These are phyloP conservation scores for Paracentrotus lividus DNA, from an alignment of 53 echinoderm and acorn worm species.

Conservation along the genomic window DNA sequence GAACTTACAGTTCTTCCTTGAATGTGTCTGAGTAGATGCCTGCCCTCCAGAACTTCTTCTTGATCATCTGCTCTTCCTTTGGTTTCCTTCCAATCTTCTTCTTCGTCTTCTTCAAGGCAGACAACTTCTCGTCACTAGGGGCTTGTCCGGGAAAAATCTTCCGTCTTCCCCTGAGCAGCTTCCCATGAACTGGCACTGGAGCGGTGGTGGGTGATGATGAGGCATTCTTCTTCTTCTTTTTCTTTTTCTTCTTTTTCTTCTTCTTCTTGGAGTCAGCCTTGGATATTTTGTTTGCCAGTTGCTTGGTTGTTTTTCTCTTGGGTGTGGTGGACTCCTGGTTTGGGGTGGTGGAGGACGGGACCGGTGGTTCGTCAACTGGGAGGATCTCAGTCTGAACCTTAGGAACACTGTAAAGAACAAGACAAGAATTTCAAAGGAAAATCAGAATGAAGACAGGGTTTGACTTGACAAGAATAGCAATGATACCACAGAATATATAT, in stretches of 20 bases:
- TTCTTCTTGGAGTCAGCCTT: conserved; percentile 32
- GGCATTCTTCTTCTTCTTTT: conserved; percentile 32
- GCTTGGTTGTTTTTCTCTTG: conserved; percentile 21
- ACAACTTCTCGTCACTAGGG: neutral
- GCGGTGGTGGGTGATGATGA: conserved; percentile 35
- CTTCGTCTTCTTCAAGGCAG: conserved; percentile 54
- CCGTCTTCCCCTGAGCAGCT: neutral
- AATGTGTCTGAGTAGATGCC: conserved; percentile 97
- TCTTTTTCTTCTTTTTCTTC: conserved; percentile 65
- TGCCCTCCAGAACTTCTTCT: conserved; percentile 94
- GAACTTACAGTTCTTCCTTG: conserved; percentile 87
- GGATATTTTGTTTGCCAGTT: conserved; percentile 14
- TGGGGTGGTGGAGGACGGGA: neutral
- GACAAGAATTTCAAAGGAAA: neutral
- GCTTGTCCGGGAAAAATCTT: neutral
- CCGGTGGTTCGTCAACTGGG: conserved; percentile 50
- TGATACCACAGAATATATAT: too few relatives aligned
- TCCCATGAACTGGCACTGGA: neutral
- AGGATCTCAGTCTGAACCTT: conserved; percentile 68
- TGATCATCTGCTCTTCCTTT: conserved; percentile 75
- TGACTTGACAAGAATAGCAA: too few relatives aligned
- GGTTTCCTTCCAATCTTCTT: conserved; percentile 42
- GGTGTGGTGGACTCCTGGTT: conserved; percentile 14
- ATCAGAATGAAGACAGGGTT: neutral
- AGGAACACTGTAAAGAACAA: conserved; percentile 37